Evolutionary conservation across 2,113 vertebrate genomes (phyloP), one percentile per base, ranked within the genome.

Genomic region (Chionis minor): DNA sequence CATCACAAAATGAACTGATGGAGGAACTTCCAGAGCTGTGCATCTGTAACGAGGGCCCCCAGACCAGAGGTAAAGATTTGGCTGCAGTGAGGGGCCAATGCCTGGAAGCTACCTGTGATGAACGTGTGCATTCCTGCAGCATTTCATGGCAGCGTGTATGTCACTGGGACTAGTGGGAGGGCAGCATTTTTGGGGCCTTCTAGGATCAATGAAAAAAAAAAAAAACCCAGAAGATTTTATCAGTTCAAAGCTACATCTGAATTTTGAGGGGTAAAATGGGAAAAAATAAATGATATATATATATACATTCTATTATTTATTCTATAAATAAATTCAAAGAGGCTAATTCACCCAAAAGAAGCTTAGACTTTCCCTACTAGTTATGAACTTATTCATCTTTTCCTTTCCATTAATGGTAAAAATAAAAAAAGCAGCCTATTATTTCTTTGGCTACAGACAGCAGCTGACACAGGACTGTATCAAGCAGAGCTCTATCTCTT

Each of bases 11-110:
- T 47, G 62, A 92, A 42, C 27, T 35, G 81, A 77, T 14, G 55
- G 45, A 55, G 38, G 24, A 65, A 38, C 54, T 69, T 16, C 24
- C 27, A 58, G 56, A 33, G 54, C 0, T 19, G 12, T 30, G 65
- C 14, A 20, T 2, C 38, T 59, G 7, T 8, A 27, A 23, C 0
- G 0, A 62, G n/a, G 24, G 4, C 24, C 12, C 52, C 21, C 30
- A 8, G 52, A 49, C 4, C 47, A 40, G n/a, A 9, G 42, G 55
- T 26, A 26, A 62, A 67, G 56, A 22, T 78, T 15, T 81, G 86
- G 65, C 55, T 88, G 90, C 30, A 54, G 9, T 16, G 30, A 38
- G 20, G n/a, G 38, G 32, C 38, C 52, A 55, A 18, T 4, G n/a
- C 30, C 59, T 54, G 61, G n/a, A 52, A 83, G 38, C 8, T n/a